Evolutionary conservation across 2,888 invertebrate species (phyloP).

Genomic region (Carterocephalus palaemon): DNA sequence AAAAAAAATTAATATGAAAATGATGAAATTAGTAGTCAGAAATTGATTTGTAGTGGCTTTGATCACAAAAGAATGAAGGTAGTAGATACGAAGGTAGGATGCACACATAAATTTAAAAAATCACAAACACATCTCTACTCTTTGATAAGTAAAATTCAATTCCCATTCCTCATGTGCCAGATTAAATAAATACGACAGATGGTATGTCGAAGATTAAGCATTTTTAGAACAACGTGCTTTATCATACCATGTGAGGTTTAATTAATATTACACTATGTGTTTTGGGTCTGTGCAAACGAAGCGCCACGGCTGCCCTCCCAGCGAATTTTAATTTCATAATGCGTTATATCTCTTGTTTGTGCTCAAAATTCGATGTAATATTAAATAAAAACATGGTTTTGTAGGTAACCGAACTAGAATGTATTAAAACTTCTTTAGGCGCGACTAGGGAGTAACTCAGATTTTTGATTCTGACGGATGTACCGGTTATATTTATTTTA

Average conservation of each 20-base stretch:
- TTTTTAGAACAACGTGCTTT: constrained; percentile 50
- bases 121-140: no score
- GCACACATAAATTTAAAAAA: no score
- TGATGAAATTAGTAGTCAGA: no score
- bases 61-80: no score
- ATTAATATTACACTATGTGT: constrained; percentile 54
- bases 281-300: constrained; percentile 43
- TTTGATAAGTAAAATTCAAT: not conserved
- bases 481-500: no score
- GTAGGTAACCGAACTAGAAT: not conserved
- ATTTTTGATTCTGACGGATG: no score
- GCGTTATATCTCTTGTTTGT: constrained; percentile 19
- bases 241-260: constrained; percentile 47
- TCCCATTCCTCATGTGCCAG: not conserved
- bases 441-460: no score
- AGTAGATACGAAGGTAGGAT: no score
- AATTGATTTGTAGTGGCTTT: no score
- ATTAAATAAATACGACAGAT: not conserved
- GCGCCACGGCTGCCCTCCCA: constrained; percentile 36
- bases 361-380: not conserved
- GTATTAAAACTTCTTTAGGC: no score
- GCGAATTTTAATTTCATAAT: constrained; percentile 44
- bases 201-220: not conserved
- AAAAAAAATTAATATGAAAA: no score
- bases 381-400: not conserved